Evolutionary conservation across 2,888 invertebrate species (phyloP), one percentile per base, ranked within the genome.

Genomic region (Lepeophtheirus nordmannii): DNA sequence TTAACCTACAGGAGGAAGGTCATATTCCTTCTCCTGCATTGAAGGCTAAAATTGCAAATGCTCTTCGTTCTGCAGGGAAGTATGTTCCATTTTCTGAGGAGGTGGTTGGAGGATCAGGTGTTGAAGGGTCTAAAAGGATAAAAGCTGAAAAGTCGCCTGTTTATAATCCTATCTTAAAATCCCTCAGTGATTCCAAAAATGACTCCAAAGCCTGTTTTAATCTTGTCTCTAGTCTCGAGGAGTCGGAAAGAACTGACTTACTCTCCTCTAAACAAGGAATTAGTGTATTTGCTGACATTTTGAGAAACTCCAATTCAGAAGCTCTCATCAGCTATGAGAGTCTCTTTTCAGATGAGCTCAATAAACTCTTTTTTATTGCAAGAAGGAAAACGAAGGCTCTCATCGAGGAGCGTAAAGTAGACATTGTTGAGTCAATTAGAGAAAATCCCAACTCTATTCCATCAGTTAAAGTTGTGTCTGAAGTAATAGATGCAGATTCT

Each of bases 51-150:
- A 63, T 63, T 41, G 63, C 63, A 10, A 56, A 12, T 12, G n/a
- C 38, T n/a, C 22, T 63, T 10, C 41, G 53, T 22, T 14, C n/a
- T 12, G 23, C 41, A 22, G 63, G 56, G 9, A 53, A 63, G 22
- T n/a, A 22, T 10, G 63, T 63, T 20, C 63, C 63, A 12, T 63
- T 63, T 63, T 46, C 41, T 10, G 63, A 22, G 17, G 53, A 2
- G 53, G 8, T 1, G 1, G 30, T 5, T 5, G 1, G 2, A 17
- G n/a, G 1, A 46, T 46, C 53, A n/a, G 53, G 8, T 14, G 5
- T 46, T 17, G 30, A 30, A 30, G 30, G 30, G 7, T 30, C 30
- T 30, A 30, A 30, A 30, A 30, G 30, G 30, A 30, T 2, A 30
- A 46, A 46, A 8, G 5, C 8, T 5, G n/a, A n/a, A 14, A 46